Base-by-base conservation (phyloP, 2,888 invertebrate species). In the Eurytoma californica region DNA sequence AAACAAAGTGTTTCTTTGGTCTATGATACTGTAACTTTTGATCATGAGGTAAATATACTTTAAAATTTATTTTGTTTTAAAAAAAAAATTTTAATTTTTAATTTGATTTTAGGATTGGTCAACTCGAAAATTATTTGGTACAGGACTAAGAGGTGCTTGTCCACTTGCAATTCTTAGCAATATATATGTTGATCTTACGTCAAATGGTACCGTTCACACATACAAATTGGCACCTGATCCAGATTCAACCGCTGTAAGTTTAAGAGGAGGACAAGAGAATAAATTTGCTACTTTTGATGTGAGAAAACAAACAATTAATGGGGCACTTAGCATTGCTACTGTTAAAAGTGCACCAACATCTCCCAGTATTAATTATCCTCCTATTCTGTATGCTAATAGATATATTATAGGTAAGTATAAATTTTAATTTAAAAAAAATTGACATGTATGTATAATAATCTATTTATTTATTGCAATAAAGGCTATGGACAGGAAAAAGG, bases 401-500 rank as follows among this genome's bases (percentile, higher is more conserved):
- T 96, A 95, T 88, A 92, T 96, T n/a, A 92, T 95, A 20, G 92
- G 92, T 91, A 85, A 76, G 30, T 65, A 49, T 53, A 61, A 20
- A 72, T 18, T 24, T 55, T 60, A 30, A 66, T 49, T 47, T 20
- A 53, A 28, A 13, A 4, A 28, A 55, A 60, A 60, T 69, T 18
- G 39, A 57, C 20, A 49, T 18, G 3, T 47, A 49, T 9, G 30
- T 28, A 47, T 9, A 39, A 39, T 39, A 30, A 58, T 65, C 55
- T 72, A 65, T 60, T 24, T n/a, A 61, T 72, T 72, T 78, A 72
- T 78, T 69, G 13, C 12, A 73, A 24, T n/a, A 20, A 84, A 93
- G 98, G 97, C 3, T 96, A 96, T 91, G 98, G 98, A 0, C 96
- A 97, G 91, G 97, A 97, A 89, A 93, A 94, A 86, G 98, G 98